Base-by-base conservation (phyloP, 2,797 vertebrate genomes). In the Anguilla obscura region DNA sequence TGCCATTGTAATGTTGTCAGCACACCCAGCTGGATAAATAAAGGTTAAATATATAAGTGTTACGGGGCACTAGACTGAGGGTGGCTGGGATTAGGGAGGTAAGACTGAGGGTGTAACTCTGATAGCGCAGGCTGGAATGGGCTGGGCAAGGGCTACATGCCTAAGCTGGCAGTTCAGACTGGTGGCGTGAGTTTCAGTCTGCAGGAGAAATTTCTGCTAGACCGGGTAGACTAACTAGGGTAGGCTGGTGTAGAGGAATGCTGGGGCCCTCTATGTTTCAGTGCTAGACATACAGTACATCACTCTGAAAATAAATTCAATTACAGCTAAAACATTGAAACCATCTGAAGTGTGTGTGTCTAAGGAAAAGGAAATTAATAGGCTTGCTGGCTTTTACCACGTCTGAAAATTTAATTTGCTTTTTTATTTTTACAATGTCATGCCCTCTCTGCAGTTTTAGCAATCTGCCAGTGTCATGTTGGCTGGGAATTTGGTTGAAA, bases 401-500 rank as follows among this genome's bases (percentile, higher is more conserved):
- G 87, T 74, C 84, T 95, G 94, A 94, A 95, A 95, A 95, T 96
- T 86, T 95, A 94, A 95, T 94, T 95, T 96, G 95, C 95, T 94
- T 95, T 95, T 94, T 92, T 95, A 94, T 93, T 94, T 94, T 96
- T 93, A 91, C 95, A 96, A 96, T 96, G 96, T 96, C 96, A 94
- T 94, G 95, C 95, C 96, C 96, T 95, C 95, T 95, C 93, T 93
- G 94, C 95, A 95, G 94, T 95, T 96, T 95, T 95, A 95, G 95
- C 95, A 94, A 94, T 95, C 95, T 96, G 96, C 95, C 96, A 96
- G 95, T 96, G 95, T 95, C 95, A 95, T 96, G 96, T 96, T 96
- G 96, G 96, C 96, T 93, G 93, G 94, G 95, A 94, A 94, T 96
- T 96, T 96, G 95, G 96, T 96, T 96, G 95, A 96, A 96, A 96